A percentile compares a stretch with the other conserved stretches of the same genome.
Evolutionary conservation across 2,888 invertebrate species (phyloP).

Genomic region (Apodemia mormo): DNA sequence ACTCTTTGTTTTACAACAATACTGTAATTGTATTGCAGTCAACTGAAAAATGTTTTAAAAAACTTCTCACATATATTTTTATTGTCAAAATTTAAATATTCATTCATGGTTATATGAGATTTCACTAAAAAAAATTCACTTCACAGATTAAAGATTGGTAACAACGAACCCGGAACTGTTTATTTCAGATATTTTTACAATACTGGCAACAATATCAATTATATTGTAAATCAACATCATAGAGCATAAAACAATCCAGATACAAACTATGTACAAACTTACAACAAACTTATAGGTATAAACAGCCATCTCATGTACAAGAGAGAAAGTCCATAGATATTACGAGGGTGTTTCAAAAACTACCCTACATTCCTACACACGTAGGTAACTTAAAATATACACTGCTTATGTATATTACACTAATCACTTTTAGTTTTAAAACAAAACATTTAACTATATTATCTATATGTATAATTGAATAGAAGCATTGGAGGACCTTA

Average conservation of each 20-base stretch:
- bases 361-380: slow-evolving; percentile 46
- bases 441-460: slow-evolving; percentile 62
- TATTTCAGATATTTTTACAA: slow-evolving; percentile 8
- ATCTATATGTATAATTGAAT: slow-evolving; percentile 72
- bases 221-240: slow-evolving; percentile 8
- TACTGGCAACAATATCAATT: slow-evolving; percentile 5
- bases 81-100: no score
- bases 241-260: slow-evolving; percentile 19
- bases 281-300: slow-evolving; percentile 25
- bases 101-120: no score
- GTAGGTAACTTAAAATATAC: slow-evolving; percentile 57
- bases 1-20: no score
- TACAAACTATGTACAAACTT: slow-evolving; percentile 27
- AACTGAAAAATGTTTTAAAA: no score
- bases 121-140: no score
- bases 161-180: neutral
- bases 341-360: slow-evolving; percentile 36
- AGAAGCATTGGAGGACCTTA: slow-evolving; percentile 74
- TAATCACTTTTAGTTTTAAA: slow-evolving; percentile 61
- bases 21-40: no score
- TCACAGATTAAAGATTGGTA: slow-evolving; percentile 2
- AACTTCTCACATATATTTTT: no score
- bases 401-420: slow-evolving; percentile 47
- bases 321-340: slow-evolving; percentile 8
- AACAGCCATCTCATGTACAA: slow-evolving; percentile 28